These are phyloP conservation scores for Stomatorhinus ivindoensis DNA, from an alignment of 2,113 vertebrate species.

Conservation along the genomic window DNA sequence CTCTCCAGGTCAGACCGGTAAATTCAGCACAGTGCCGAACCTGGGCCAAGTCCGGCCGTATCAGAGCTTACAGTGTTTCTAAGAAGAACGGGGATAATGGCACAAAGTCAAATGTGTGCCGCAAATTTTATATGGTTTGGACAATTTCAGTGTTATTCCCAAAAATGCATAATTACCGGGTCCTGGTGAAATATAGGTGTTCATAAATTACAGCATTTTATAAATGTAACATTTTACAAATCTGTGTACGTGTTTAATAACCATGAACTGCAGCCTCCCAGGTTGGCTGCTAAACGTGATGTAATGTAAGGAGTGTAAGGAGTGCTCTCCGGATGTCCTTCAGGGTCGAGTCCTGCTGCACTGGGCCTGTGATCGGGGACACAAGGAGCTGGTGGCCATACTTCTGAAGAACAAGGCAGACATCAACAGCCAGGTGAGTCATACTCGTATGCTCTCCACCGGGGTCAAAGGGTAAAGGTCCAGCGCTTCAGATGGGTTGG, in stretches of 20 bases:
- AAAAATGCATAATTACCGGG: not conserved
- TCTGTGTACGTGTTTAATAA: not conserved
- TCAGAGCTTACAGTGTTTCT: not conserved
- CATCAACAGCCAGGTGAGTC: constrained; percentile 85
- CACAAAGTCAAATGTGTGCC: not conserved
- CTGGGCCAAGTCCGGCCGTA: not conserved
- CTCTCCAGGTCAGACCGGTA: not conserved
- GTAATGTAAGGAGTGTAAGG: not conserved
- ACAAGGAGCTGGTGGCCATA: constrained; percentile 84
- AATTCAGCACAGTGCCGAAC: not conserved
- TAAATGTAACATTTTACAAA: not conserved
- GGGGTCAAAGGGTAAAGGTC: not conserved
- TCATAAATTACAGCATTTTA: not conserved
- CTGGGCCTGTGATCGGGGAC: constrained; percentile 93
- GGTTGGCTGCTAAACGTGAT: not conserved
- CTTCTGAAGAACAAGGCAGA: constrained; percentile 77
- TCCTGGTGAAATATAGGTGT: not conserved
- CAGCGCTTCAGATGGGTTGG: not conserved
- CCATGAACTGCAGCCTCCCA: not conserved
- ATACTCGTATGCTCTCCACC: not conserved
- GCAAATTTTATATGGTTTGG: not conserved
- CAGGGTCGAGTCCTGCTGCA: constrained; percentile 87
- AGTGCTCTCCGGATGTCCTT: constrained; percentile 15
- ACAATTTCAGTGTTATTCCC: not conserved
- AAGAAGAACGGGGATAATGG: not conserved